A percentile compares a stretch with the other conserved stretches of the same genome.
phyloP scores from a whole-genome alignment of 1,140 invertebrate genomes.

The Drosophila mauritiana region DNA sequence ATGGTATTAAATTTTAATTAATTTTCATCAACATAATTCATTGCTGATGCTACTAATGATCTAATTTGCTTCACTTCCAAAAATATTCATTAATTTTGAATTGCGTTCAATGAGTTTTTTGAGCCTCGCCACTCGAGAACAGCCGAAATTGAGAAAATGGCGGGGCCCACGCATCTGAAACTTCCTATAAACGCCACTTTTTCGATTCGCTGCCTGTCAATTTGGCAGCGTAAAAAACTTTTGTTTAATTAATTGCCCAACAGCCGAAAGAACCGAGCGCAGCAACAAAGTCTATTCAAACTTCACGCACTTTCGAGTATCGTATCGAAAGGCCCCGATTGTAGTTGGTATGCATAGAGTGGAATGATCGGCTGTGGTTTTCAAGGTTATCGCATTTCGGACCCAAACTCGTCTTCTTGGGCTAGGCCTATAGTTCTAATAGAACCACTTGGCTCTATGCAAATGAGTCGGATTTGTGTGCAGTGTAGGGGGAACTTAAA shows the following conservation, averaged over 20 bases:
- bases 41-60: constrained; percentile 23
- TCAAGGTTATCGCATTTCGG: constrained; percentile 67
- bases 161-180: constrained; percentile 31
- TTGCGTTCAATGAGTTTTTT: constrained; percentile 49
- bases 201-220: constrained; percentile 58
- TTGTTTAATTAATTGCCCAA: constrained; percentile 73
- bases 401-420: constrained; percentile 32
- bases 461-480: constrained; percentile 40
- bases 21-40: no score
- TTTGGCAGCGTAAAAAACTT: constrained; percentile 57
- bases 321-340: constrained; percentile 2
- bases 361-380: constrained; percentile 81
- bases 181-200: constrained; percentile 6
- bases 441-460: constrained; percentile 31
- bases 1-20: no score
- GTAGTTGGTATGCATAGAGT: constrained; percentile 78
- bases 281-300: constrained; percentile 68
- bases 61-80: constrained; percentile 10
- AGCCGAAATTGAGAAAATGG: constrained; percentile 26
- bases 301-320: constrained; percentile 38
- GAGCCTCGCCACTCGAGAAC: constrained; percentile 25
- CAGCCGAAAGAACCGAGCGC: constrained; percentile 53
- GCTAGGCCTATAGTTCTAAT: constrained; percentile 25
- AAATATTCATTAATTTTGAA: constrained; percentile 54
- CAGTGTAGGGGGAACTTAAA: constrained; percentile 9